These are phyloP conservation scores for Damaliscus lunatus DNA, from an alignment of 2,113 vertebrate species.

Conservation along the genomic window DNA sequence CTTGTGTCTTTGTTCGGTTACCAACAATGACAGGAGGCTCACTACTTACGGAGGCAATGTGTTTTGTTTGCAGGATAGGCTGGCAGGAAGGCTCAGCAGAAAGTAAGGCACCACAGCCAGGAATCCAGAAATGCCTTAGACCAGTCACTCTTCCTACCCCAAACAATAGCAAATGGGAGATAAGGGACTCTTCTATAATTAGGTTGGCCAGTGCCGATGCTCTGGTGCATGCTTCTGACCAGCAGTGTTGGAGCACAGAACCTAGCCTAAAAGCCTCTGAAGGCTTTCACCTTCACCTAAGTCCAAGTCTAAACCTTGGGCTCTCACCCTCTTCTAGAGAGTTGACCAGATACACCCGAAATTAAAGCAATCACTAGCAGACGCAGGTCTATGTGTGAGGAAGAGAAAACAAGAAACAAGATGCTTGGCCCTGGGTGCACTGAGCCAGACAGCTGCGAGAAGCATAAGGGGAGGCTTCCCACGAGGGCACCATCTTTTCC, in stretches of 20 bases:
- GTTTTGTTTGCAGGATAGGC: background rate
- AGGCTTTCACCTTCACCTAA: background rate
- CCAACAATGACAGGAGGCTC: background rate
- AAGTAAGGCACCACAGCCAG: background rate
- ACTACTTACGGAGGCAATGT: background rate
- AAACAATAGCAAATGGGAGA: background rate
- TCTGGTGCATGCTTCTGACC: background rate
- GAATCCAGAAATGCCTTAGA: slow-evolving; percentile 8
- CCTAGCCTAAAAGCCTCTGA: background rate
- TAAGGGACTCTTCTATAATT: background rate
- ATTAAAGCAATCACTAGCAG: background rate
- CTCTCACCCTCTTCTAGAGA: background rate
- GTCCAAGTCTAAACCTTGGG: background rate
- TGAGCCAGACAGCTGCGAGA: background rate
- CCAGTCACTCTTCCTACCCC: slow-evolving; percentile 14
- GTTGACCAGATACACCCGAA: background rate
- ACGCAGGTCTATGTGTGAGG: background rate
- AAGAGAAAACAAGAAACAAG: background rate
- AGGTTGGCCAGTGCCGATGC: background rate
- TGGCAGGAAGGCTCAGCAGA: slow-evolving; percentile 26
- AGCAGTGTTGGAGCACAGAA: background rate
- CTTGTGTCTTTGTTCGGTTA: background rate
- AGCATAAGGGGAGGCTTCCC: background rate
- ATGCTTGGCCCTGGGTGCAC: background rate
- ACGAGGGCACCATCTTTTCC: background rate